Evolutionary conservation across 2,113 vertebrate genomes (phyloP).

Genomic region (Empidonax alnorum): DNA sequence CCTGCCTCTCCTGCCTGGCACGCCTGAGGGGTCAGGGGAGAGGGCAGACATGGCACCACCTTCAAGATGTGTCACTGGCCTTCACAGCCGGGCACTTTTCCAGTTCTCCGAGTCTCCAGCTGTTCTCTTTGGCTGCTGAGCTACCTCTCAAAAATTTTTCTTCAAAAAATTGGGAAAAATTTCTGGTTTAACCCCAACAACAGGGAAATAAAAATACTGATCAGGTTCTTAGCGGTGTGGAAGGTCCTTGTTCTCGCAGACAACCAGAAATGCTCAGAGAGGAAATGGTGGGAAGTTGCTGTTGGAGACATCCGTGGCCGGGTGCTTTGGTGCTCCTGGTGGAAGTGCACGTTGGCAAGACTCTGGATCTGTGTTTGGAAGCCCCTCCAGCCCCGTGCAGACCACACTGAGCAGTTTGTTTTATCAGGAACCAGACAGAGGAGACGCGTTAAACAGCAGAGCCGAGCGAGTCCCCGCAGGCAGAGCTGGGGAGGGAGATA

Average conservation of each 20-base stretch:
- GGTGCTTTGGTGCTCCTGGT: neutral
- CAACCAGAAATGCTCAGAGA: neutral
- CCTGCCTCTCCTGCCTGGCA: neutral
- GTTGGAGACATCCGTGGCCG: neutral
- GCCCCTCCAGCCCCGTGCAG: neutral
- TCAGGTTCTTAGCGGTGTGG: no score
- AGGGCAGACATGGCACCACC: accelerated
- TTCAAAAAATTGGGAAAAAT: neutral
- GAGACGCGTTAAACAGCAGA: neutral
- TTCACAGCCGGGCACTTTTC: neutral
- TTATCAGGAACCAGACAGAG: neutral
- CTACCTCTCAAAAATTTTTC: neutral
- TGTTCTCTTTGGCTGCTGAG: neutral
- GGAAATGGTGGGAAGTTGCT: neutral
- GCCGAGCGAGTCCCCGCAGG: neutral
- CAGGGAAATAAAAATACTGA: neutral
- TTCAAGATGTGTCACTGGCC: neutral
- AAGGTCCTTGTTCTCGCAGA: neutral
- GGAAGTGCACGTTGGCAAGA: neutral
- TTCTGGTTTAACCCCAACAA: neutral
- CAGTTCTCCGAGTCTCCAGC: neutral
- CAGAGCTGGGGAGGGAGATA: neutral
- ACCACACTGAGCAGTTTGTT: neutral
- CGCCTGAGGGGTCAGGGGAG: neutral
- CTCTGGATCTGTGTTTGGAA: neutral